These are phyloP conservation scores for Lepus europaeus DNA, from an alignment of 2,113 vertebrate genomes.

Conservation along the genomic window DNA sequence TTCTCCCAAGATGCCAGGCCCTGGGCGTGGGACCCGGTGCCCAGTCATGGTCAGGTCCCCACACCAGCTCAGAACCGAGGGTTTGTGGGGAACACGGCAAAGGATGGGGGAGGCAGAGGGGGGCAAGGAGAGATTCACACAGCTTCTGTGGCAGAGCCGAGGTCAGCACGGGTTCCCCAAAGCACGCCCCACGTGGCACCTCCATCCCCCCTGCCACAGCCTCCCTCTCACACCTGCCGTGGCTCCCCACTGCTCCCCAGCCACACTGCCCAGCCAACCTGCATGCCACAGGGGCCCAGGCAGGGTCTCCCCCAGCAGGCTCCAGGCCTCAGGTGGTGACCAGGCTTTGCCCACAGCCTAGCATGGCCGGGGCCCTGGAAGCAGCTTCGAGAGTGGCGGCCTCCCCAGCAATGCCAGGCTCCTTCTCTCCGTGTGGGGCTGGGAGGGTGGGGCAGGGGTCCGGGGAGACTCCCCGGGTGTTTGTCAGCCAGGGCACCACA, in stretches of 20 bases:
- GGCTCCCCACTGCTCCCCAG: too few relatives aligned
- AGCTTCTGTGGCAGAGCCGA: conserved; percentile 20
- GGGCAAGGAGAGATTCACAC: background rate
- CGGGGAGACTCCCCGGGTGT: conserved; percentile 8
- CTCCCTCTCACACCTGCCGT: background rate
- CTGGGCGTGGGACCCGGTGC: background rate
- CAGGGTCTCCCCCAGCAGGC: background rate
- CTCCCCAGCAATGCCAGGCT: background rate
- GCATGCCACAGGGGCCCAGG: background rate
- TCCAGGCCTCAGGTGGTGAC: background rate
- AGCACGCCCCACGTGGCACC: background rate
- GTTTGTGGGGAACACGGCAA: background rate
- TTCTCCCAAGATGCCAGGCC: background rate
- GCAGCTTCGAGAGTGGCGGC: background rate
- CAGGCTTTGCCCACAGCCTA: background rate
- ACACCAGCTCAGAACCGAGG: background rate
- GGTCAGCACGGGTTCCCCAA: background rate
- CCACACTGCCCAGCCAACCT: background rate
- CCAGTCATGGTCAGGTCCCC: background rate
- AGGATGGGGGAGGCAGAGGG: background rate
- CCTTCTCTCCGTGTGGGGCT: background rate
- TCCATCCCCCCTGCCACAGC: background rate
- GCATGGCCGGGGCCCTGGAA: background rate
- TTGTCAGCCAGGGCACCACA: conserved; percentile 56
- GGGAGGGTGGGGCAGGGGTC: conserved; percentile 50